phyloP scores from a whole-genome alignment of 2,797 vertebrate species.

The Eurystomus glaucurus region DNA sequence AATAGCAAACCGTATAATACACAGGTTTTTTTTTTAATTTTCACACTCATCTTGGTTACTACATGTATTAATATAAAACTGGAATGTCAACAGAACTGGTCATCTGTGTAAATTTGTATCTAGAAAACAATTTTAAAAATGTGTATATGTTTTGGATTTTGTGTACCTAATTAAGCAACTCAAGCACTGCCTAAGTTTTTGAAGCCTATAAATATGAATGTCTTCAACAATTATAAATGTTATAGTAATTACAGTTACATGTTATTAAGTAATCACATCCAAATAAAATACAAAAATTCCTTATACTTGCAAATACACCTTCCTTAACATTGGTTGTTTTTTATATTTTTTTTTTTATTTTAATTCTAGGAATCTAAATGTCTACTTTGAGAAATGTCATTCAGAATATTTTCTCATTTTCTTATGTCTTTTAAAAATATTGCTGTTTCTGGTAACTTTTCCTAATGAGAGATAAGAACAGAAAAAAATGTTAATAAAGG shows the following conservation, averaged over 20 bases:
- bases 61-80: neutral
- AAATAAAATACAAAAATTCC: neutral
- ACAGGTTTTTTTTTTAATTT: accelerated
- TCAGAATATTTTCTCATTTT: neutral
- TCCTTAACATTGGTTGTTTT: neutral
- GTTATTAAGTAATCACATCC: neutral
- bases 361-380: neutral
- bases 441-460: neutral
- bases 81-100: neutral
- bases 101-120: neutral
- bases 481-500: neutral
- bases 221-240: neutral
- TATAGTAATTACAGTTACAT: neutral
- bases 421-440: neutral
- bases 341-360: neutral
- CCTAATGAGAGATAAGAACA: neutral
- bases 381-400: neutral
- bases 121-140: neutral
- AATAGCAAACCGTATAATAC: neutral
- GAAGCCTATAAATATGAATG: neutral
- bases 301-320: neutral
- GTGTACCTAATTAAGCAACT: neutral
- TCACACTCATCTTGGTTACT: neutral
- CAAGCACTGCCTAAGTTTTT: neutral
- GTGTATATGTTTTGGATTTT: neutral